Base-by-base conservation (phyloP, 2,113 vertebrate genomes). In the Thymallus thymallus region DNA sequence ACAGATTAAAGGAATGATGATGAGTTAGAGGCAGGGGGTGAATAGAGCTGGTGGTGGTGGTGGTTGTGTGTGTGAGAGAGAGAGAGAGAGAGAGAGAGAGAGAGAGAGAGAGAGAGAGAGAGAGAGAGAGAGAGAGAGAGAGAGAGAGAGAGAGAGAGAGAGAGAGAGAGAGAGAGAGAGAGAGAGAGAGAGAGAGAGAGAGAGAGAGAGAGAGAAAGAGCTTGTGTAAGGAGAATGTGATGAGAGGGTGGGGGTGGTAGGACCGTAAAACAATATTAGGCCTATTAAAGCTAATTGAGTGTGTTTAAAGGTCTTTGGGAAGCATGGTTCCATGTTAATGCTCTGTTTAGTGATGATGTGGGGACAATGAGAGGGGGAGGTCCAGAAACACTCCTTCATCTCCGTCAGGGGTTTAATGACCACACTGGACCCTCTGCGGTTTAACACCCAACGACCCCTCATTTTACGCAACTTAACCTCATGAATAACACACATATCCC, bases 401-500 rank as follows among this genome's bases (percentile, higher is more conserved):
- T 70, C 35, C 60, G 20, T 35, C 5, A 46, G 45, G 48, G 63
- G 29, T 41, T 69, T 71, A 5, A 51, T 69, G 71, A 80, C 67
- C 67, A n/a, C 66, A 66, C 26, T 62, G 24, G 60, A 20, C 41
- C 24, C 51, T 62, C 46, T 48, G 69, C 70, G 68, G 55, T 60
- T 74, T 13, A 41, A 58, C 76, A 73, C 22, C 14, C 69, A 72
- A 80, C 69, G 71, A 62, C 61, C 41, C 45, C 18, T 61, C 56
- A 62, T 71, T 74, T 69, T 48, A 58, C 26, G 18, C 65, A 76
- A 32, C 26, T 61, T 3, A 67, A 56, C 68, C 68, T 56, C 48
- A 63, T 77, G 73, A 74, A 77, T 74, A 55, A 67, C 60, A 69
- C n/a, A 56, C 67, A 70, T 26, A 62, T 41, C 23, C 24, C 35